Evolutionary conservation across 2,113 vertebrate genomes (phyloP).

Genomic region (Donacobius atricapilla): DNA sequence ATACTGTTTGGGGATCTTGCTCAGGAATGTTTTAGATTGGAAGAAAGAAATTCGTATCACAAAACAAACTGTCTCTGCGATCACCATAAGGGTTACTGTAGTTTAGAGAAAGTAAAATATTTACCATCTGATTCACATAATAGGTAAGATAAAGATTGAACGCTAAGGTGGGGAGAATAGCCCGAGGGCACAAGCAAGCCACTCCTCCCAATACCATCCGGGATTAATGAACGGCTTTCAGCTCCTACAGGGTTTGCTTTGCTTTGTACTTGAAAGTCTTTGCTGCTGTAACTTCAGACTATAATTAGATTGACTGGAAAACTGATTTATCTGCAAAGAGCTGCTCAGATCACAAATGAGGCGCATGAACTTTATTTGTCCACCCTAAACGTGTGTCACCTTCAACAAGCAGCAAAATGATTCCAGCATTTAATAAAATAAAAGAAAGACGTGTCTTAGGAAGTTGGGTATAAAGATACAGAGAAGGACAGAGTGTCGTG

Average conservation of each 20-base stretch:
- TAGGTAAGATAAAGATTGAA: constrained; percentile 15
- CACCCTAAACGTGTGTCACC: constrained; percentile 18
- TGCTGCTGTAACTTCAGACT: constrained; percentile 37
- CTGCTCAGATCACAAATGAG: constrained; percentile 14
- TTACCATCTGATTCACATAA: constrained; percentile 34
- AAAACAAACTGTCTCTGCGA: neutral
- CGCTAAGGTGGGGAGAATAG: neutral
- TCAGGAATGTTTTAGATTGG: neutral
- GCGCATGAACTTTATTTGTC: constrained; percentile 19
- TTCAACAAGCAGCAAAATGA: constrained; percentile 23
- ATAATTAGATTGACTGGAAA: constrained; percentile 59
- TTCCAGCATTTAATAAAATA: constrained; percentile 13
- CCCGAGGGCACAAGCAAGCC: neutral
- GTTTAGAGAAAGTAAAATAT: constrained; percentile 48
- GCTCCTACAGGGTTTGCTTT: neutral
- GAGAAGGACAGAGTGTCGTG: neutral
- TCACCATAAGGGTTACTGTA: neutral
- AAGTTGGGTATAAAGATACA: neutral
- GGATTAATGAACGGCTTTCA: neutral
- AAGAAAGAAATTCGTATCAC: neutral
- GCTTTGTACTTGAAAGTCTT: constrained; percentile 58
- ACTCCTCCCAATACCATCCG: neutral
- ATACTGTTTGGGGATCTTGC: neutral
- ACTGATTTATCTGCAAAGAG: constrained; percentile 45
- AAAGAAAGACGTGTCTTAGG: neutral